These are phyloP conservation scores for Xiphophorus maculatus DNA, from an alignment of 2,113 vertebrate species.

Conservation along the genomic window DNA sequence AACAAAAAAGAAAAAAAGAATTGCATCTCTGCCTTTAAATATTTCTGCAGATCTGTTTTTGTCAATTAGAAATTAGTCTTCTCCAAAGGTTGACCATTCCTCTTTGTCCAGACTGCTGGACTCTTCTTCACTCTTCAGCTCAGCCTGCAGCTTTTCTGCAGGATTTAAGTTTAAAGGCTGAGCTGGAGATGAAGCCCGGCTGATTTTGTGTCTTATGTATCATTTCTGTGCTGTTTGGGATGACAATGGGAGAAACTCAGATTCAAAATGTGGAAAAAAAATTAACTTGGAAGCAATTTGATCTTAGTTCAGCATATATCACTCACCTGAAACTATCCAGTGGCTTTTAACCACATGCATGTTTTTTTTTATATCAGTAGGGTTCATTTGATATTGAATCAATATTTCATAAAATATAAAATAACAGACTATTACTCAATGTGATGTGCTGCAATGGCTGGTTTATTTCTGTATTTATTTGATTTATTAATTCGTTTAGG, in stretches of 20 bases:
- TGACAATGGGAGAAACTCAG: too few relatives aligned
- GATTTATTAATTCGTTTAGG: neutral
- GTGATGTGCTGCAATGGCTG: neutral
- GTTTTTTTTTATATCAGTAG: neutral
- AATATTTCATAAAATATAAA: conserved; percentile 1
- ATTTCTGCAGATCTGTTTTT: neutral
- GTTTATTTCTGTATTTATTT: conserved; percentile 24
- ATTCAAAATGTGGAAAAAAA: too few relatives aligned
- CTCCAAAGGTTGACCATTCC: too few relatives aligned
- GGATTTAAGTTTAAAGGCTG: neutral
- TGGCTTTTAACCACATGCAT: too few relatives aligned
- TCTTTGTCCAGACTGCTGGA: too few relatives aligned
- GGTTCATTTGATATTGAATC: neutral
- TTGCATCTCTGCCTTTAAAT: neutral
- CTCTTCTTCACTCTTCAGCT: too few relatives aligned
- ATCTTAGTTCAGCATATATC: too few relatives aligned
- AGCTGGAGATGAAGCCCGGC: neutral
- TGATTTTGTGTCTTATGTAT: neutral
- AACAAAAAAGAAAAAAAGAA: too few relatives aligned
- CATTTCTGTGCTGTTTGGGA: neutral
- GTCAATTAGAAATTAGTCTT: neutral
- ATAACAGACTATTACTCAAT: neutral
- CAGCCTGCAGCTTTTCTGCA: too few relatives aligned
- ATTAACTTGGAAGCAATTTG: too few relatives aligned
- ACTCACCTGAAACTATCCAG: too few relatives aligned